Conservation (phyloP, 2,888 invertebrate species). For the Ypsolopha scabrella region DNA sequence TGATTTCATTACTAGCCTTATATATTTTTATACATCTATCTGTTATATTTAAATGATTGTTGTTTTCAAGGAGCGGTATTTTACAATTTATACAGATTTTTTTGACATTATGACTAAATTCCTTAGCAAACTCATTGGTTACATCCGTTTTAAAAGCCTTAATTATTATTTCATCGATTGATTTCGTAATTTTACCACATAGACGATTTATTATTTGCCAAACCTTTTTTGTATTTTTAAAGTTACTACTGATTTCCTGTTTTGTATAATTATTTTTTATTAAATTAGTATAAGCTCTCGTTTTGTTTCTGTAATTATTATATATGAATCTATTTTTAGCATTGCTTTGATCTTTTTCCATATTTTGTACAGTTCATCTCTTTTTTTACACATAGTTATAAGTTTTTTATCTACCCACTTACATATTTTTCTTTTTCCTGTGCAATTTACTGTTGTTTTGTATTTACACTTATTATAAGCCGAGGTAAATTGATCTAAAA, state of each 20-base stretch:
- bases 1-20: not conserved
- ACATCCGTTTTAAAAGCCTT: not conserved
- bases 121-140: not conserved
- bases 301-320: conserved; percentile 9
- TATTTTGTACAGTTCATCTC: conserved; percentile 4
- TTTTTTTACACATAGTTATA: conserved; percentile 6
- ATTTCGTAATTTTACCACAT: conserved; percentile 6
- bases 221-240: conserved; percentile 7
- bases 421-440: conserved; percentile 1
- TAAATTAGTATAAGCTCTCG: conserved; percentile 5
- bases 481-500: not conserved
- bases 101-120: not conserved
- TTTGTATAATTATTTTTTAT: conserved; percentile 5
- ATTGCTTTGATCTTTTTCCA: conserved; percentile 4
- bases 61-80: not conserved
- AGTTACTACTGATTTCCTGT: conserved; percentile 6
- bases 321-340: conserved; percentile 5
- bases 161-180: conserved; percentile 4
- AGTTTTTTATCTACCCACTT: conserved; percentile 5
- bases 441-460: not conserved
- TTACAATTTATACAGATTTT: not conserved
- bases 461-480: not conserved
- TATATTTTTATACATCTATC: conserved; percentile 24
- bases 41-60: conserved; percentile 21
- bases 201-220: conserved; percentile 8